Conservation (phyloP, 2,797 vertebrate species). For the Hozukius guyotensis region DNA sequence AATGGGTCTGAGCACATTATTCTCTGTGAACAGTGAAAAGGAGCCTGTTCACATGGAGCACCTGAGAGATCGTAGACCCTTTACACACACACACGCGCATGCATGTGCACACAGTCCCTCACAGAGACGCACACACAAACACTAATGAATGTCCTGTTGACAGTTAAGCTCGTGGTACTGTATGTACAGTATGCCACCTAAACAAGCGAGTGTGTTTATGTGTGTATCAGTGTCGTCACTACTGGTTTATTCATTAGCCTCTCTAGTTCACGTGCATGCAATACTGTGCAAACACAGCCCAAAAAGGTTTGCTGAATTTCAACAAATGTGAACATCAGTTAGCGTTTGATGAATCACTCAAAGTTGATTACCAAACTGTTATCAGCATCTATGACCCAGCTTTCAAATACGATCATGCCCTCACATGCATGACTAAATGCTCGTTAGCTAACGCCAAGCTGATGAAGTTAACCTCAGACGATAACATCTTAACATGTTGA, state of each 20-base stretch:
- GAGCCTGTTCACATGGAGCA: slow-evolving; percentile 66
- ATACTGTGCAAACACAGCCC: neutral
- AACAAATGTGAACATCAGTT: neutral
- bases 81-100: neutral
- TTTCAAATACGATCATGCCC: neutral
- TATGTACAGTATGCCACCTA: neutral
- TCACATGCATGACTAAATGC: neutral
- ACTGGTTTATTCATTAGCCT: neutral
- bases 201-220: neutral
- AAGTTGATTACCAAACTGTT: neutral
- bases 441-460: neutral
- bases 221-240: no score
- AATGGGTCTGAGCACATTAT: slow-evolving; percentile 63
- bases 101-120: neutral
- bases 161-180: slow-evolving; percentile 26
- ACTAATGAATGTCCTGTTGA: neutral
- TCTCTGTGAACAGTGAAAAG: slow-evolving; percentile 60
- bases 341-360: neutral
- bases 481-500: neutral
- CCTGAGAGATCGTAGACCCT: slow-evolving; percentile 59
- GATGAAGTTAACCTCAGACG: neutral
- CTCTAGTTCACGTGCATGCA: neutral
- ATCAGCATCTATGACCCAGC: neutral
- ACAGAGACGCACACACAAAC: neutral
- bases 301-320: neutral